A percentile compares a stretch with the other conserved stretches of the same genome.
Conservation (phyloP, 2,797 vertebrate species). For the Hafferia zeledoni region DNA sequence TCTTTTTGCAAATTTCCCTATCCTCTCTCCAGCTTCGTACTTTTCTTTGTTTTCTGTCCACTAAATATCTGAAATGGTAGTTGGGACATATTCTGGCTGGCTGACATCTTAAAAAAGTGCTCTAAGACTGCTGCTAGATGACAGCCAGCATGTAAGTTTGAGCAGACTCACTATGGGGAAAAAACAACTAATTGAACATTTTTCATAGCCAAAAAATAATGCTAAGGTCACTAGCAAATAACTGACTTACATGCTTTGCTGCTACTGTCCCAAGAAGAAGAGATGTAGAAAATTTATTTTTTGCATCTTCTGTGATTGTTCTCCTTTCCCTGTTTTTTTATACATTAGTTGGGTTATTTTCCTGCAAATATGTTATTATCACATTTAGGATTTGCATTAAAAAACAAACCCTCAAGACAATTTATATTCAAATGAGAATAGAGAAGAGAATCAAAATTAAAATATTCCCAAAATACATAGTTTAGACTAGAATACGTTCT, state of each 20-base stretch:
- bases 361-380: neutral
- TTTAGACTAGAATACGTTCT: neutral
- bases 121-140: neutral
- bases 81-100: neutral
- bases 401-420: neutral
- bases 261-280: neutral
- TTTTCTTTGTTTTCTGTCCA: neutral
- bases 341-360: neutral
- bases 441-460: neutral
- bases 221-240: neutral
- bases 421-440: neutral
- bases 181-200: neutral
- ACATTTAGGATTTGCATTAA: neutral
- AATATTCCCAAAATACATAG: conserved; percentile 5
- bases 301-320: neutral
- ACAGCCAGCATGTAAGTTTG: neutral
- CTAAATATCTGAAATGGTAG: neutral
- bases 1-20: neutral
- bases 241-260: neutral
- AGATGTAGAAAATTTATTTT: neutral
- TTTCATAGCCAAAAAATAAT: neutral
- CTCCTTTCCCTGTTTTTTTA: neutral
- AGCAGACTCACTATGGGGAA: neutral
- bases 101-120: neutral
- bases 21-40: neutral